phyloP scores from a whole-genome alignment of 2,113 vertebrate genomes.

The Semnornis frantzii region DNA sequence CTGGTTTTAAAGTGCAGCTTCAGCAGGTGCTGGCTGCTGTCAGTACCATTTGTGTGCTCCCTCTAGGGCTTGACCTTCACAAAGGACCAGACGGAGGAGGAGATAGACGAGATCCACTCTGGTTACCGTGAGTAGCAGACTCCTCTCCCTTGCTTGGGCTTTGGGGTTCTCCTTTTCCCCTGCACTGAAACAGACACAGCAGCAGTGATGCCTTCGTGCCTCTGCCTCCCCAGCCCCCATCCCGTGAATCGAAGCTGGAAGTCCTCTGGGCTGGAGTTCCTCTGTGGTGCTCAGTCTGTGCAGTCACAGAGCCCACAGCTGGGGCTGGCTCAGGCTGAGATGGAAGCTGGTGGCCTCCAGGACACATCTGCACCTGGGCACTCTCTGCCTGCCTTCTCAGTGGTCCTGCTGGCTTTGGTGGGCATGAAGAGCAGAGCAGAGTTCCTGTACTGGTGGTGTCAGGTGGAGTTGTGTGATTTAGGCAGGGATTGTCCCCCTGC shows the following conservation, averaged over 20 bases:
- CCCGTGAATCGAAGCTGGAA: background rate
- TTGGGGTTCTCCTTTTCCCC: background rate
- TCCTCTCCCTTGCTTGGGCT: background rate
- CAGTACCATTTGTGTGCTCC: constrained; percentile 16
- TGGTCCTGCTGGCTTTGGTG: background rate
- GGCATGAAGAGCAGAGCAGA: background rate
- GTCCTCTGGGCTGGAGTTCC: background rate
- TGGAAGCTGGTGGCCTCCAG: background rate
- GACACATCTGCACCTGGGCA: background rate
- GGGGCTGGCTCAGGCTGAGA: background rate
- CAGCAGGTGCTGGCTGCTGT: background rate
- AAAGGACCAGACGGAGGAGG: constrained; percentile 87
- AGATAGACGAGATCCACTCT: constrained; percentile 90
- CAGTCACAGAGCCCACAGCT: background rate
- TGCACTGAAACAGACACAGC: background rate
- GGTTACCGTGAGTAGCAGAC: constrained; percentile 86
- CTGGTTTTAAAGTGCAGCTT: background rate
- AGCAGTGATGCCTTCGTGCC: background rate
- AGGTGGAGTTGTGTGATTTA: background rate
- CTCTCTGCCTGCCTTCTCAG: background rate
- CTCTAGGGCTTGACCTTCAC: constrained; percentile 87
- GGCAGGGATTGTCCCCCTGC: too few relatives aligned
- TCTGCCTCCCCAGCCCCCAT: rapidly evolving
- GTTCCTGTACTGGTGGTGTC: rapidly evolving
- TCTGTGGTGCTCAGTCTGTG: background rate